Evolutionary conservation across 1,140 invertebrate genomes (phyloP).

Genomic region (Eciton burchellii): DNA sequence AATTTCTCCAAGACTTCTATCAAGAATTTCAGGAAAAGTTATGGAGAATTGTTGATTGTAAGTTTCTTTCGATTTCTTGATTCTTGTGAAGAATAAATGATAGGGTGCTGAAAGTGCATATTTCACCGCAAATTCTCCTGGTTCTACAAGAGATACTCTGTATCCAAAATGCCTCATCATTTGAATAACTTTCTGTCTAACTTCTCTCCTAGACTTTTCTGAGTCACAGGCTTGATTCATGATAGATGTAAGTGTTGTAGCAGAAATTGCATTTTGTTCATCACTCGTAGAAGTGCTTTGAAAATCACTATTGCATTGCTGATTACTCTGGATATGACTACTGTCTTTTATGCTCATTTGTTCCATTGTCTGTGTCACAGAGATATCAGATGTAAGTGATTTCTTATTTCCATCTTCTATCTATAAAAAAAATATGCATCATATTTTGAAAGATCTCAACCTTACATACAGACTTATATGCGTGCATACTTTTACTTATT

Average conservation of each 20-base stretch:
- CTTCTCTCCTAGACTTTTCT: constrained; percentile 58
- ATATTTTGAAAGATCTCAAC: constrained; percentile 14
- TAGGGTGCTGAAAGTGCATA: constrained; percentile 90
- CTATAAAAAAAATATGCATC: not conserved
- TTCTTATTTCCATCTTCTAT: constrained; percentile 15
- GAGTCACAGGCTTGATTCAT: constrained; percentile 31
- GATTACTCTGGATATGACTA: not conserved
- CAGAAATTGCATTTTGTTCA: constrained; percentile 9
- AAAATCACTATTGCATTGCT: not conserved
- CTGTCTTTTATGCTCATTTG: constrained; percentile 24
- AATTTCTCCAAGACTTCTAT: constrained; percentile 90
- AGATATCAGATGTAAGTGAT: not conserved
- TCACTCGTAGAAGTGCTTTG: constrained; percentile 9
- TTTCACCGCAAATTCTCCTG: constrained; percentile 89
- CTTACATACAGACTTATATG: not conserved
- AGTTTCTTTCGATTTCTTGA: constrained; percentile 88
- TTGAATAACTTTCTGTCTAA: constrained; percentile 74
- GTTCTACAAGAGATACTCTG: constrained; percentile 69
- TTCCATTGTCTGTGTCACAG: constrained; percentile 41
- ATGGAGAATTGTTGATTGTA: constrained; percentile 89
- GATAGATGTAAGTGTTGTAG: constrained; percentile 7
- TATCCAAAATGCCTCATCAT: constrained; percentile 73
- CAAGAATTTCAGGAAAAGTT: constrained; percentile 91
- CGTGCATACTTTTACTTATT: too few relatives aligned
- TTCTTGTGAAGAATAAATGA: constrained; percentile 92